These are phyloP conservation scores for Zoanthus solanderi DNA, from an alignment of 92 coral and sea anemone genomes.

Conservation along the genomic window DNA sequence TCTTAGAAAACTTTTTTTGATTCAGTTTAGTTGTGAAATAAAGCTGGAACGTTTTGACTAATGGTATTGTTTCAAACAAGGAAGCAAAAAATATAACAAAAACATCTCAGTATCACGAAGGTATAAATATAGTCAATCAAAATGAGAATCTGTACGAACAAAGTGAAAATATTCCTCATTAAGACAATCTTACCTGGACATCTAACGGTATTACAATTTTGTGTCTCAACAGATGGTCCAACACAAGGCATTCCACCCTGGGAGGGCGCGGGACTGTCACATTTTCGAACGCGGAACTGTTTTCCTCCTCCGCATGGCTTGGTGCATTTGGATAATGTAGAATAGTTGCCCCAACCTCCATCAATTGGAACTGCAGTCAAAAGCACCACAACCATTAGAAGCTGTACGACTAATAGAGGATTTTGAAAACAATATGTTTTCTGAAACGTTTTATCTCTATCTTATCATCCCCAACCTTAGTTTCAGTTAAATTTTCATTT, in stretches of 20 bases:
- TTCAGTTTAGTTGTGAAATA: too few relatives aligned
- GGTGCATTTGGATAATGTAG: background rate
- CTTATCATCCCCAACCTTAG: too few relatives aligned
- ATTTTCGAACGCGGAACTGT: constrained; percentile 1
- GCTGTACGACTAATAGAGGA: too few relatives aligned
- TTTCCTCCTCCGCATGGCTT: constrained; percentile 7
- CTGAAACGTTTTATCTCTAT: too few relatives aligned
- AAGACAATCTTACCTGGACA: background rate
- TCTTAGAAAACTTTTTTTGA: too few relatives aligned
- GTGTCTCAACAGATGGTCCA: background rate
- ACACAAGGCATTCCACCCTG: constrained; percentile 1
- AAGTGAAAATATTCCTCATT: background rate
- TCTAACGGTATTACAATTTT: background rate
- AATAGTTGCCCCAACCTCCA: background rate
- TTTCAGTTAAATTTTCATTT: too few relatives aligned
- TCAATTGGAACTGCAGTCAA: background rate
- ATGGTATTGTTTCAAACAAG: background rate
- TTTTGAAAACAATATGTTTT: too few relatives aligned
- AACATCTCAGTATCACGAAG: background rate
- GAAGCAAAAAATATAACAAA: background rate
- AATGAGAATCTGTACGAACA: background rate
- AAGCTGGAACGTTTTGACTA: too few relatives aligned
- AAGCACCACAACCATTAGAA: too few relatives aligned
- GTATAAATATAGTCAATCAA: background rate
- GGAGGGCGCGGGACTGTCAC: background rate